Conservation (phyloP, 2,888 invertebrate species). For the Plutella xylostella region DNA sequence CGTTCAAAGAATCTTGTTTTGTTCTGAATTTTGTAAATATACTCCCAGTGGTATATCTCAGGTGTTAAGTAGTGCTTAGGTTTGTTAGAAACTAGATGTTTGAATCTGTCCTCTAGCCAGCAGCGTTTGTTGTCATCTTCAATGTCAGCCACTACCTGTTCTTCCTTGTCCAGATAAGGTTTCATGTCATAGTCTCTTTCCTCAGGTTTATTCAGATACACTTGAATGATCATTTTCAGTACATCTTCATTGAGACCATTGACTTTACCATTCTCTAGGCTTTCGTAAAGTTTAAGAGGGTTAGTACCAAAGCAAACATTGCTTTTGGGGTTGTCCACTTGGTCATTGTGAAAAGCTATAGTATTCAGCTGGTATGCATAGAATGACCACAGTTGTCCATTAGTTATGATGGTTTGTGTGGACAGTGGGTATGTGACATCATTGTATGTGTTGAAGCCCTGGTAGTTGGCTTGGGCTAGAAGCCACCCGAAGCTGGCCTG, state of each 20-base stretch:
- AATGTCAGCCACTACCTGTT: constrained; percentile 74
- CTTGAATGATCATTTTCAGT: constrained; percentile 77
- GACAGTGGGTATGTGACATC: constrained; percentile 93
- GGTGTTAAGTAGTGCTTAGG: constrained; percentile 71
- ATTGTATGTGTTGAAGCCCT: constrained; percentile 91
- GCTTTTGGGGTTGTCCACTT: constrained; percentile 74
- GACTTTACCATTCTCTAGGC: constrained; percentile 77
- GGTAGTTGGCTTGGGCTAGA: constrained; percentile 81
- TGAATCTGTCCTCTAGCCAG: constrained; percentile 78
- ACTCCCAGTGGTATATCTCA: constrained; percentile 85
- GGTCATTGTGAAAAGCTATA: constrained; percentile 72
- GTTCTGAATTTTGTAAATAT: constrained; percentile 80
- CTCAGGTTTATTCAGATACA: constrained; percentile 78
- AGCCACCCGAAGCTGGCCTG: constrained; percentile 85
- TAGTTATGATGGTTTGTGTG: constrained; percentile 89
- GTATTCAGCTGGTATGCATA: constrained; percentile 95
- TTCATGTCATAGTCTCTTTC: constrained; percentile 73
- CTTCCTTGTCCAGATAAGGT: constrained; percentile 75
- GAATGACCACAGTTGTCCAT: constrained; percentile 89
- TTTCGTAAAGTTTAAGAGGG: constrained; percentile 79
- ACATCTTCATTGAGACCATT: constrained; percentile 85
- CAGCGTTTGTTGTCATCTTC: constrained; percentile 74
- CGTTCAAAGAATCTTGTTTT: constrained; percentile 77
- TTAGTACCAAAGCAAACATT: constrained; percentile 87
- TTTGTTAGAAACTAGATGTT: constrained; percentile 76